Conservation (phyloP, 2,888 invertebrate species). For the Meiosimyza platycephala region DNA sequence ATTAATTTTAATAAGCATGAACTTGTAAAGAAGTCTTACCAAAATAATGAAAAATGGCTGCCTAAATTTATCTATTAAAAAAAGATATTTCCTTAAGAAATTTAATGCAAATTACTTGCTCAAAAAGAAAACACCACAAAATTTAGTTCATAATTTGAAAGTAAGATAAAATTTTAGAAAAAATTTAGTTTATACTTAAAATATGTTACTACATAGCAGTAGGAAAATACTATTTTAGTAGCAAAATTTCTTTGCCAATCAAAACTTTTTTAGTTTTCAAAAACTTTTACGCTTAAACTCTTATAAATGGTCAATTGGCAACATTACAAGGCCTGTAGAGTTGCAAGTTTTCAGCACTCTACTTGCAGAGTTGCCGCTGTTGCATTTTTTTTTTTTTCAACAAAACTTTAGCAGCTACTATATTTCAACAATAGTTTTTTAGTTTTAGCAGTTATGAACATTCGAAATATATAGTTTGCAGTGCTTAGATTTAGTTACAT, state of each 20-base stretch:
- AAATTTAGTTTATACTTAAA: constrained; percentile 28
- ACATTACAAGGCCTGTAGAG: no score
- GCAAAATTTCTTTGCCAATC: not conserved
- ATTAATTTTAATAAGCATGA: no score
- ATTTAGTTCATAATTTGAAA: no score
- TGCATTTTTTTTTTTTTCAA: not conserved
- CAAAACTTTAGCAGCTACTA: not conserved
- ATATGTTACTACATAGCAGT: constrained; percentile 18
- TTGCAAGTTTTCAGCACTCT: no score
- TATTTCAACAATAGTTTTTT: not conserved
- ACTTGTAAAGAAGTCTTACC: no score
- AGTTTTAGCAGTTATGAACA: not conserved
- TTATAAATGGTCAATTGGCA: no score
- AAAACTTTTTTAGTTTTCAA: not conserved
- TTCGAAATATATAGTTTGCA: no score
- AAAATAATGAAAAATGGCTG: no score
- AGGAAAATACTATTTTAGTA: constrained; percentile 38
- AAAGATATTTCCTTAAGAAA: constrained; percentile 12
- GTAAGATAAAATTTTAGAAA: constrained; percentile 13
- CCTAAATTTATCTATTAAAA: not conserved
- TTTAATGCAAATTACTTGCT: constrained; percentile 9
- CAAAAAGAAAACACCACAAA: not conserved
- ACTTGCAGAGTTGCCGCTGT: no score
- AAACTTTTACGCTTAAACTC: not conserved
- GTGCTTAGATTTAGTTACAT: no score